Base-by-base conservation (phyloP, 2,113 vertebrate species). In the Barnardius zonarius region DNA sequence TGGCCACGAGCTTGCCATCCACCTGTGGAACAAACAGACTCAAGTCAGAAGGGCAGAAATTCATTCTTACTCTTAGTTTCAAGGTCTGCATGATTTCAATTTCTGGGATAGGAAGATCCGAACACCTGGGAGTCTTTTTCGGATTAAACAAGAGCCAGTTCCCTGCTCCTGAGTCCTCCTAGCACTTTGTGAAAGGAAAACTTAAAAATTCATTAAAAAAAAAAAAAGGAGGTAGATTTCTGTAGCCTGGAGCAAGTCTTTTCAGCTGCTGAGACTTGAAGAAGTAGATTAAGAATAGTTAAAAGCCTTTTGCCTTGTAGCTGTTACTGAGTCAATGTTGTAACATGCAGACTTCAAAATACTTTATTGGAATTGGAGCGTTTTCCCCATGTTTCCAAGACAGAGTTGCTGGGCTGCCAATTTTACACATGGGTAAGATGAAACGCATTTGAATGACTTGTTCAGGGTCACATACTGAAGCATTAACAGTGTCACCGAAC, bases 1-100 rank as follows among this genome's bases (percentile, higher is more conserved):
- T 98, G n/a, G 98, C 97, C 76, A 99, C 98, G 7, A 73, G 95
- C 72, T 99, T 98, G 49, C 98, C 99, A 57, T 98, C 96, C 92
- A 99, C 98, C 99, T 99, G 97, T 78, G 28, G 98, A 98, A 85
- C 44, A 97, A 64, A 97, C 72, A 51, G 66, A 75, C 35, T 55
- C 68, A 13, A 62, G 49, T 96, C 76, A 97, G 67, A 77, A 62
- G 83, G 64, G 44, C 13, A 55, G 63, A 86, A 90, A 70, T 31
- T 19, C 8, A 44, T 75, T 77, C 44, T 83, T 73, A 49, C 20
- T 88, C 5, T 3, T 25, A 24, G 48, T 64, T 80, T 83, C 77
- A 83, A 86, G 31, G 19, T 52, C 44, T 69, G 17, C 5, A 27
- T 6, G 9, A 33, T 73, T 85, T 73, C 75, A 23, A 69, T 68